Conservation (phyloP, 1,140 invertebrate species). For the Amyelois transitella region DNA sequence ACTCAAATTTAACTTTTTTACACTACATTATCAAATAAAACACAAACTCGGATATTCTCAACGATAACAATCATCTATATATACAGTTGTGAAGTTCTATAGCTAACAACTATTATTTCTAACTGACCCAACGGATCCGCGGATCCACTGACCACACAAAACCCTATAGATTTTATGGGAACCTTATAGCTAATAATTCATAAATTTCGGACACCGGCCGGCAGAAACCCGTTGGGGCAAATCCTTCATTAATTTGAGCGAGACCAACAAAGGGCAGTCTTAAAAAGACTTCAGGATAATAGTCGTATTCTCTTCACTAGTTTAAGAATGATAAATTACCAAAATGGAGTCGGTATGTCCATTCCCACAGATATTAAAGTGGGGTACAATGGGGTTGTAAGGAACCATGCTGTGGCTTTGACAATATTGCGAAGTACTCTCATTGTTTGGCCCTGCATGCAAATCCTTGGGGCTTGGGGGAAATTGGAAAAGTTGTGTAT, state of each 20-base stretch:
- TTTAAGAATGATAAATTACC: slow-evolving; percentile 73
- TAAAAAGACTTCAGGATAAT: slow-evolving; percentile 49
- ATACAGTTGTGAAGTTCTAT: background rate
- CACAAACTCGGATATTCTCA: background rate
- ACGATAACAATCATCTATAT: background rate
- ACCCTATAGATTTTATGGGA: slow-evolving; percentile 33
- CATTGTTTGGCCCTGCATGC: slow-evolving; percentile 50
- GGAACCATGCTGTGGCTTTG: slow-evolving; percentile 60
- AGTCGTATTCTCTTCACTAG: slow-evolving; percentile 45
- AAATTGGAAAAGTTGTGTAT: slow-evolving; percentile 63
- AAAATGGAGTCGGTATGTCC: slow-evolving; percentile 68
- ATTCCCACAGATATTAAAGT: slow-evolving; percentile 73
- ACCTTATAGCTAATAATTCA: slow-evolving; percentile 52
- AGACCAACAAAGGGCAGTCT: slow-evolving; percentile 37
- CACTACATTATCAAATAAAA: background rate
- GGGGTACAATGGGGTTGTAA: slow-evolving; percentile 47
- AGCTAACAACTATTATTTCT: background rate
- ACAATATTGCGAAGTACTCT: slow-evolving; percentile 54
- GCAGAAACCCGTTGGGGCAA: slow-evolving; percentile 35
- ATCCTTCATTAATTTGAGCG: slow-evolving; percentile 42
- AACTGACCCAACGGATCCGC: background rate
- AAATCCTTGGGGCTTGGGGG: slow-evolving; percentile 61
- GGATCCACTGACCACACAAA: background rate
- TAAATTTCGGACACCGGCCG: slow-evolving; percentile 43
- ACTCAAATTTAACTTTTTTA: no score